phyloP scores from a whole-genome alignment of 2,113 vertebrate genomes.

The Paratilapia polleni region DNA sequence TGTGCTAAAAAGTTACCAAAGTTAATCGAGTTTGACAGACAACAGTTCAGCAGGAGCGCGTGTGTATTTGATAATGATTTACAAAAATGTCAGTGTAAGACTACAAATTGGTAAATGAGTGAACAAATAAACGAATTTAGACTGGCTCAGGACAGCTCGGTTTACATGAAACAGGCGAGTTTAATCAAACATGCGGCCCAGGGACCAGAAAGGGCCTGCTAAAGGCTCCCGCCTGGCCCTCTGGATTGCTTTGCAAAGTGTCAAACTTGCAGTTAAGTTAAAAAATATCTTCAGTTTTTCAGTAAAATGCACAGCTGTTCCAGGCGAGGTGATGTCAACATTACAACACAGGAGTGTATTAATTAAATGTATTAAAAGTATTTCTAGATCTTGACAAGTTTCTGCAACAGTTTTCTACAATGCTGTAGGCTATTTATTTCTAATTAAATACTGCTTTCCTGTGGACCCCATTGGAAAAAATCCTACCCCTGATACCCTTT shows the following conservation, averaged over 20 bases:
- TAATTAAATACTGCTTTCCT: too few species aligned
- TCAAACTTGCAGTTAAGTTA: neutral
- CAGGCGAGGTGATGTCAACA: fast-evolving
- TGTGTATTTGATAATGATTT: neutral
- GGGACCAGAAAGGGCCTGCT: too few species aligned
- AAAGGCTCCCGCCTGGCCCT: too few species aligned
- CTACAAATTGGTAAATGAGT: neutral
- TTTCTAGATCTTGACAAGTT: neutral
- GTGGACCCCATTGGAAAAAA: neutral
- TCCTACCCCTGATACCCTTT: neutral
- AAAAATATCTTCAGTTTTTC: neutral
- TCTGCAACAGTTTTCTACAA: neutral
- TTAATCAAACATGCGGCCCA: too few species aligned
- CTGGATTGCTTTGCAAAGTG: neutral
- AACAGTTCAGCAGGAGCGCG: neutral
- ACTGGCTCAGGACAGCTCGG: fast-evolving
- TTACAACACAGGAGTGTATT: neutral
- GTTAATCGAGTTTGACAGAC: neutral
- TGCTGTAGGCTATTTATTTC: neutral
- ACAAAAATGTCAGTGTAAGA: neutral
- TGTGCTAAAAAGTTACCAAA: neutral
- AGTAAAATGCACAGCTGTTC: neutral
- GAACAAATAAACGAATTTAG: neutral
- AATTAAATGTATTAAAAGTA: neutral
- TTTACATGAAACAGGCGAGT: neutral